phyloP scores from a whole-genome alignment of 1,140 invertebrate genomes.

The Drosophila arawakana region DNA sequence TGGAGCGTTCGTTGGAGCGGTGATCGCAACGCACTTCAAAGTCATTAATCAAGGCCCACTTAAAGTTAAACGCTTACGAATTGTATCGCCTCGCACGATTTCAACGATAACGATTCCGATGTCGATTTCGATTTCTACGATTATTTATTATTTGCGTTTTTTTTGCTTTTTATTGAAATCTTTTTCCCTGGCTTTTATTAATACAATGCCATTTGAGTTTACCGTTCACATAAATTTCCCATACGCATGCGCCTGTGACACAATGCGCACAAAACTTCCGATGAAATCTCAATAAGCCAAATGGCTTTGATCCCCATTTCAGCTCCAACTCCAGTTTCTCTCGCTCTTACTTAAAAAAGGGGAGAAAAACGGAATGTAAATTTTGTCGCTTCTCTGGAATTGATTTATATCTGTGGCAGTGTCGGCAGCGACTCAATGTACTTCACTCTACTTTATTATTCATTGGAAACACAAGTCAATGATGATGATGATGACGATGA shows the following conservation, averaged over 20 bases:
- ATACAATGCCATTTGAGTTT: conserved; percentile 76
- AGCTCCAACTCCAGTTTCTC: neutral
- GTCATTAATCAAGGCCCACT: conserved; percentile 79
- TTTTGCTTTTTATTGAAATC: conserved; percentile 33
- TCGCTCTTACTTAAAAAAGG: neutral
- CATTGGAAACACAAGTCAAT: conserved; percentile 71
- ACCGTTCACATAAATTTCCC: conserved; percentile 74
- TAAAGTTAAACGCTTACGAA: conserved; percentile 81
- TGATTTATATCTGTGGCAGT: conserved; percentile 73
- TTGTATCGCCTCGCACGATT: conserved; percentile 71
- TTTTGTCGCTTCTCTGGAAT: conserved; percentile 80
- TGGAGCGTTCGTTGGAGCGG: conserved; percentile 41
- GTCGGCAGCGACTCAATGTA: conserved; percentile 47
- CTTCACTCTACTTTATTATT: conserved; percentile 77
- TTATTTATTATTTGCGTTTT: conserved; percentile 30
- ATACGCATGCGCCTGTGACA: conserved; percentile 67
- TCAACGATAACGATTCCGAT: conserved; percentile 67
- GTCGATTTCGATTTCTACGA: conserved; percentile 29
- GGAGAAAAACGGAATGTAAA: conserved; percentile 71
- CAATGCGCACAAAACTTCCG: conserved; percentile 70
- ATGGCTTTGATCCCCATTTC: conserved; percentile 48
- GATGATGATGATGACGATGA: conserved; percentile 38
- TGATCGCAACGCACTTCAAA: conserved; percentile 59
- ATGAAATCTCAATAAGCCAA: conserved; percentile 77
- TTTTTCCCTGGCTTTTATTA: conserved; percentile 59